Conservation (phyloP, 2,113 vertebrate species). For the Manacus vitellinus region DNA sequence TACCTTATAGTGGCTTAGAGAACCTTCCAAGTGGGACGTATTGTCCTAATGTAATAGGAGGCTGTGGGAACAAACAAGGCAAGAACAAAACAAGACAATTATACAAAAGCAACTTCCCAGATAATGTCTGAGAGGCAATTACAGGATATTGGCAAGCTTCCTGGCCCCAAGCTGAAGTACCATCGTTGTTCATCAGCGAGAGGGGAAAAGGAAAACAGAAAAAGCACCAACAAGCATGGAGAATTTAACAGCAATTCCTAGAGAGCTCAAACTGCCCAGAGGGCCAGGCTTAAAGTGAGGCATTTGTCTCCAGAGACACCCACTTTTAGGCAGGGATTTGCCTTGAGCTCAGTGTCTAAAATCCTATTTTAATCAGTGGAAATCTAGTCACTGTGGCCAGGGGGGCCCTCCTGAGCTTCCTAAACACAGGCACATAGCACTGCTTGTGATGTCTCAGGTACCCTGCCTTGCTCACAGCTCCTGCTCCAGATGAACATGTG, state of each 20-base stretch:
- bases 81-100: constrained; percentile 55
- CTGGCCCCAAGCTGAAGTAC: constrained; percentile 28
- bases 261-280: background rate
- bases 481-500: background rate
- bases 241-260: background rate
- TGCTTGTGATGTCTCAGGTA: background rate
- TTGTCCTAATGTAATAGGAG: constrained; percentile 55
- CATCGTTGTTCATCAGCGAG: background rate
- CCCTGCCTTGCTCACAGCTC: background rate
- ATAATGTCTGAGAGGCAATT: constrained; percentile 26
- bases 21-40: constrained; percentile 10
- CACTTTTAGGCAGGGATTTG: background rate
- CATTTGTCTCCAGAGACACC: background rate
- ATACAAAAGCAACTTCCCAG: constrained; percentile 52
- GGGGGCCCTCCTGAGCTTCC: background rate
- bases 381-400: background rate
- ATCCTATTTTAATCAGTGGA: background rate
- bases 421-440: background rate
- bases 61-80: constrained; percentile 59
- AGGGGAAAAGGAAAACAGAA: constrained; percentile 13
- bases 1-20: constrained; percentile 26
- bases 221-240: background rate
- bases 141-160: constrained; percentile 30
- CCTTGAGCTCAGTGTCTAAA: background rate
- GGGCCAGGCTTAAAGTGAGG: background rate